phyloP scores from a whole-genome alignment of 1,140 invertebrate genomes.

The Caenorhabditis tropicalis region DNA sequence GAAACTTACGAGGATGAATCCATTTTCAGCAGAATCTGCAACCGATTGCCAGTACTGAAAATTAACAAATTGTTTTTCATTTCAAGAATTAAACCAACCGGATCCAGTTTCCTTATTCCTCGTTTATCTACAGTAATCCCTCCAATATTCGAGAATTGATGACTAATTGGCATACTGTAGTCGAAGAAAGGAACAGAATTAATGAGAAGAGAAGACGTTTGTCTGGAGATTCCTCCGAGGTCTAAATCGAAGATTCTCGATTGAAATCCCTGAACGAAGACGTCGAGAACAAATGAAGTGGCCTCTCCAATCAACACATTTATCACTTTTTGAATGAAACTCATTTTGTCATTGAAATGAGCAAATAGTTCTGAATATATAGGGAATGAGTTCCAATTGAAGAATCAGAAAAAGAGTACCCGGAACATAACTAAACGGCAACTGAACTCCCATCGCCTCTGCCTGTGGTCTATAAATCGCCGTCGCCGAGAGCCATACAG shows the following conservation, averaged over 20 bases:
- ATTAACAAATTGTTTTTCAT: background rate
- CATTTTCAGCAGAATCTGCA: slow-evolving; percentile 44
- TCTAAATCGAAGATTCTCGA: background rate
- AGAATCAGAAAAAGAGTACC: slow-evolving; percentile 43
- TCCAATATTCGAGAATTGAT: slow-evolving; percentile 56
- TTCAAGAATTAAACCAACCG: background rate
- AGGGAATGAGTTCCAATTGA: background rate
- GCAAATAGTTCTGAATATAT: slow-evolving; percentile 64
- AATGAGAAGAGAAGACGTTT: slow-evolving; percentile 45
- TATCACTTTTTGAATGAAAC: slow-evolving; percentile 57
- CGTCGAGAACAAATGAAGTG: slow-evolving; percentile 11
- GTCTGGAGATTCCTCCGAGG: background rate
- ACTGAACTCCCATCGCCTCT: slow-evolving; percentile 60
- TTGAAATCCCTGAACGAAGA: slow-evolving; percentile 20
- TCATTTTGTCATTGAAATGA: slow-evolving; percentile 58
- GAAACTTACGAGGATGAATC: slow-evolving; percentile 65
- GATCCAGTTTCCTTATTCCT: background rate
- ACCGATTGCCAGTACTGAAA: slow-evolving; percentile 55
- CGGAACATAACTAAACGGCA: slow-evolving; percentile 67
- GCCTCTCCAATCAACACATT: slow-evolving; percentile 60
- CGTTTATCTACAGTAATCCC: slow-evolving; percentile 58
- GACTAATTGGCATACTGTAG: slow-evolving; percentile 60
- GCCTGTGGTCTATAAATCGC: slow-evolving; percentile 61
- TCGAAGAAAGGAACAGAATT: slow-evolving; percentile 64
- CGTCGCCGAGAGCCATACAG: slow-evolving; percentile 62